phyloP scores from a whole-genome alignment of 2,113 vertebrate genomes.

The Catharus bicknelli region DNA sequence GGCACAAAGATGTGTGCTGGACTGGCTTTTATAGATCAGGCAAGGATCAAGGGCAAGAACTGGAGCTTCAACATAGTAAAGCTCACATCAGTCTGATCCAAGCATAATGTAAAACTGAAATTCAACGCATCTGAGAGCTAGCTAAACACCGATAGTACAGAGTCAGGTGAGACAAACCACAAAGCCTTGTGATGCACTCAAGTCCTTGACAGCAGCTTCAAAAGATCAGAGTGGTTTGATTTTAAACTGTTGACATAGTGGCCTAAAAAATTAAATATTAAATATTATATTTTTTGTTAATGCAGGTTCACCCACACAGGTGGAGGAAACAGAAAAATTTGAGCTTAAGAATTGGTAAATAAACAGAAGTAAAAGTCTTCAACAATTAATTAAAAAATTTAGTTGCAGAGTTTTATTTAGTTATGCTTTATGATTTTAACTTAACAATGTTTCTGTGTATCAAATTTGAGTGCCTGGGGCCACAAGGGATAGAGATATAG shows the following conservation, averaged over 20 bases:
- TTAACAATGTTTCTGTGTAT: neutral
- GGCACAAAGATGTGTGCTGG: rapidly evolving
- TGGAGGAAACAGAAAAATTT: neutral
- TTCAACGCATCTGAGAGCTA: neutral
- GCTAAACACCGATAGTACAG: neutral
- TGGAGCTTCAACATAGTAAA: rapidly evolving
- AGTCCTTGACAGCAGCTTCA: neutral
- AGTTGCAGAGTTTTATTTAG: neutral
- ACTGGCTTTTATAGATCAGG: neutral
- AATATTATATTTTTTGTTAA: neutral
- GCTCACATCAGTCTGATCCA: neutral
- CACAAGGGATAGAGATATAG: neutral
- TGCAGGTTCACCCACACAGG: neutral
- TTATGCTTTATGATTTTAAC: neutral
- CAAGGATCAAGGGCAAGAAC: neutral
- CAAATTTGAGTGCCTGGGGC: neutral
- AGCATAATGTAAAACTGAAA: neutral
- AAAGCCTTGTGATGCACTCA: neutral
- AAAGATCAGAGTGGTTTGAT: neutral
- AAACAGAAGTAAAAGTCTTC: neutral
- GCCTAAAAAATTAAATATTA: neutral
- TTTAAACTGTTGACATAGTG: neutral
- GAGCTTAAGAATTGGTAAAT: neutral
- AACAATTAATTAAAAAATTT: neutral
- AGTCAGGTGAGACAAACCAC: rapidly evolving